phyloP scores from a whole-genome alignment of 2,113 vertebrate genomes.

The Labeo rohita region DNA sequence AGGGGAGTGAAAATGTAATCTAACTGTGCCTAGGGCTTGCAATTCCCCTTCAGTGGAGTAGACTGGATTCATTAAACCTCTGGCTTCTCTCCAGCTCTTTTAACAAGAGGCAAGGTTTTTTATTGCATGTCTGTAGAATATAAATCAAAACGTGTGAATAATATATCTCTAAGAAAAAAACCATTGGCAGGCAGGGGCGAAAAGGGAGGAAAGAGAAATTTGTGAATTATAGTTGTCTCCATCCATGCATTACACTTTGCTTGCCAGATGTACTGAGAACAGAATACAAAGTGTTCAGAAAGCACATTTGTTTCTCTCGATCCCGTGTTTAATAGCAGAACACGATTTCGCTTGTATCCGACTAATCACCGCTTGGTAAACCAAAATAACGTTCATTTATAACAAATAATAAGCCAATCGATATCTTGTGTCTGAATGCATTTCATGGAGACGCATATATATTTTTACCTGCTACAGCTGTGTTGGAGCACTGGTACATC shows the following conservation, averaged over 20 bases:
- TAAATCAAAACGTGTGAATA: slow-evolving; percentile 99
- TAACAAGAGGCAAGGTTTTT: slow-evolving; percentile 92
- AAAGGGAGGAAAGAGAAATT: slow-evolving; percentile 74
- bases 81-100: slow-evolving; percentile 97
- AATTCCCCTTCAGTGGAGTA: slow-evolving; percentile 89
- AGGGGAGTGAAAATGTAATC: slow-evolving; percentile 76
- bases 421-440: neutral
- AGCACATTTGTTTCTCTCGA: slow-evolving; percentile 56
- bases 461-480: slow-evolving; percentile 82
- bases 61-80: slow-evolving; percentile 98
- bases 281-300: slow-evolving; percentile 71
- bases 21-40: slow-evolving; percentile 80
- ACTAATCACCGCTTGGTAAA: neutral
- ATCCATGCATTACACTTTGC: slow-evolving; percentile 78
- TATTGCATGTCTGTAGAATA: slow-evolving; percentile 97
- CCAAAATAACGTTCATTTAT: neutral
- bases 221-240: slow-evolving; percentile 83
- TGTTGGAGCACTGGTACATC: slow-evolving; percentile 77
- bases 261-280: slow-evolving; percentile 79
- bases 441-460: neutral
- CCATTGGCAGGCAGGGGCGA: slow-evolving; percentile 75
- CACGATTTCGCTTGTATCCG: neutral
- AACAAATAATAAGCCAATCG: neutral
- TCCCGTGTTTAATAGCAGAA: neutral
- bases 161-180: slow-evolving; percentile 88